Evolutionary conservation across 2,113 vertebrate species (phyloP).

Genomic region (Epinephelus lanceolatus): DNA sequence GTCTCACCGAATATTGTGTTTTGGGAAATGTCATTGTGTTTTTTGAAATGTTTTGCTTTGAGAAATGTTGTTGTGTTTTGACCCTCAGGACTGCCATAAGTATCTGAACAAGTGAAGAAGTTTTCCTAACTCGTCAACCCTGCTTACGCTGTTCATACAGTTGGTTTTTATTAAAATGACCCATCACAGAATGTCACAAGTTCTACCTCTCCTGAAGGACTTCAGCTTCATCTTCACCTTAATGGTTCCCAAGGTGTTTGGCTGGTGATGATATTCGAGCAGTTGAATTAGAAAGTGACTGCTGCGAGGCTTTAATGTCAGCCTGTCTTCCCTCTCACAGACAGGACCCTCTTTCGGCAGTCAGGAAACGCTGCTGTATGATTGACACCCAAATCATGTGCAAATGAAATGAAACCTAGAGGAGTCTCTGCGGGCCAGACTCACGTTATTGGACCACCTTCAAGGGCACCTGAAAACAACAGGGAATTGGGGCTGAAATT

Average conservation of each 20-base stretch:
- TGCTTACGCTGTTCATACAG: no score
- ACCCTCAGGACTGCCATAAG: no score
- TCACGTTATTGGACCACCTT: constrained; percentile 46
- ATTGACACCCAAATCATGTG: constrained; percentile 66
- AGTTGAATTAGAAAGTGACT: constrained; percentile 36
- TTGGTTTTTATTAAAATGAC: no score
- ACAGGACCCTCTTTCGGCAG: constrained; percentile 4
- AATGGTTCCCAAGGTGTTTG: constrained; percentile 2
- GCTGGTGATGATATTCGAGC: neutral
- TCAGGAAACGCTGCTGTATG: constrained; percentile 29
- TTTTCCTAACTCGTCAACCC: no score
- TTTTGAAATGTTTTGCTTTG: no score
- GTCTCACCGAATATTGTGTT: no score
- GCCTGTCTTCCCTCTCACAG: constrained; percentile 26
- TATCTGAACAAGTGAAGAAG: no score
- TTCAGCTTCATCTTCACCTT: constrained; percentile 26
- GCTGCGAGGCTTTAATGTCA: constrained; percentile 25
- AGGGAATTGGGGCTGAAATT: constrained; percentile 31
- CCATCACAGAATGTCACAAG: no score
- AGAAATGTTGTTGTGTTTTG: no score
- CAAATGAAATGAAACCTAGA: constrained; percentile 54
- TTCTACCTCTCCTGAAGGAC: constrained; percentile 15
- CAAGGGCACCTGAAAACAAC: constrained; percentile 27
- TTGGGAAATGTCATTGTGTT: no score
- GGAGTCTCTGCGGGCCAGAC: constrained; percentile 14